A percentile compares a stretch with the other conserved stretches of the same genome.
Evolutionary conservation across 2,797 vertebrate genomes (phyloP).

Genomic region (Notolabrus celidotus): DNA sequence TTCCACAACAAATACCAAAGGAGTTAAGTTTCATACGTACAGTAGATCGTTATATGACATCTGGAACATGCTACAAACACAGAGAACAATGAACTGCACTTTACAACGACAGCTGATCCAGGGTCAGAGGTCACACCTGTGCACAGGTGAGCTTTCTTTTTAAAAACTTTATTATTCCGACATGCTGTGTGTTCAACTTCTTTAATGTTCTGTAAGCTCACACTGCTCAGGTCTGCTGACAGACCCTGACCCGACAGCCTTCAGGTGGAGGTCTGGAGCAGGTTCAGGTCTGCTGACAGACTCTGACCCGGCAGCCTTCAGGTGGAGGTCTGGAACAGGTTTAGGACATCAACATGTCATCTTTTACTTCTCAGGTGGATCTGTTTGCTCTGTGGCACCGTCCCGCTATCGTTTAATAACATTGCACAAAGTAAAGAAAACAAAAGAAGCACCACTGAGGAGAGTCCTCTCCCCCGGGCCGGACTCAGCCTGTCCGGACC

Average conservation of each 20-base stretch:
- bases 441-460: neutral
- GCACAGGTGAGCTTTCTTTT: too few relatives aligned
- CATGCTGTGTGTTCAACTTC: neutral
- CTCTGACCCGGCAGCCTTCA: neutral
- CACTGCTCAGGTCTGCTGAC: too few relatives aligned
- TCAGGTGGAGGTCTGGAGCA: neutral
- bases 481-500: too few relatives aligned
- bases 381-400: conserved; percentile 2
- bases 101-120: neutral
- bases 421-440: conserved; percentile 2
- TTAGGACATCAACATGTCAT: neutral
- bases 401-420: conserved; percentile 1
- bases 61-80: conserved; percentile 36
- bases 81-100: neutral
- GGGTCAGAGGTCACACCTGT: conserved; percentile 1
- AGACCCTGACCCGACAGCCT: too few relatives aligned
- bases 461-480: too few relatives aligned
- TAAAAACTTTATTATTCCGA: too few relatives aligned
- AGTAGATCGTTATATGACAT: conserved; percentile 34
- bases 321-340: neutral
- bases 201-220: too few relatives aligned
- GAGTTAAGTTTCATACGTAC: conserved; percentile 35
- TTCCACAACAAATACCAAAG: conserved; percentile 59
- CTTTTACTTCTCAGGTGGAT: too few relatives aligned
- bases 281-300: conserved; percentile 6